Base-by-base conservation (phyloP, 2,888 invertebrate species). In the Resseliella maxima region DNA sequence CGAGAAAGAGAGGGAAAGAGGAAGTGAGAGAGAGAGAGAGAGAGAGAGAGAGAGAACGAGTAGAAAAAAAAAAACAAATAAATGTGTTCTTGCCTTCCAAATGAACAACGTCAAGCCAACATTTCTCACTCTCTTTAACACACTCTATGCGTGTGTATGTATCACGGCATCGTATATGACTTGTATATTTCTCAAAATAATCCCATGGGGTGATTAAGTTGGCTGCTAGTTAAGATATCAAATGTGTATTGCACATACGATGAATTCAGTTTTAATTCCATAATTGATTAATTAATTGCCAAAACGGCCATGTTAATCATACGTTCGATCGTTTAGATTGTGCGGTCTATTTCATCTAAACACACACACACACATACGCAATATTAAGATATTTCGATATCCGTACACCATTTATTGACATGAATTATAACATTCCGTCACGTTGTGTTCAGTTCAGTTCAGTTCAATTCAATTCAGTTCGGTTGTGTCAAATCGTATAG, bases 271-370 rank as follows among this genome's bases (percentile, higher is more conserved):
- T 59, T 59, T 72, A 31, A 72, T 72, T 72, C 72, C 72, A 35
- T 72, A 72, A 72, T 72, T 72, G 31, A 72, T 72, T 72, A 72
- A 72, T 31, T 72, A 72, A 72, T 72, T 72, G 27, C 31, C 72
- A 35, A 72, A 72, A 72, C n/a, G 72, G 72, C 18, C 35, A 72
- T 72, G 18, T 72, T 72, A 35, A 72, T 72, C 72, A 72, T 31
- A 31, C 72, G 46, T 50, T 8, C 18, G 46, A 50, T 41, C 41
- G 41, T 41, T 41, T 41, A 41, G 41, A 41, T 41, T 41, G 12
- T 41, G 41, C 41, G 41, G 41, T 41, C 12, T 8, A 41, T 12
- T 41, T 41, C 6, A 5, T 8, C 41, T 12, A 41, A 41, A 8
- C 5, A 41, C 5, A 41, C 41, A 41, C 5, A 5, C 5, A 8